A percentile compares a stretch with the other conserved stretches of the same genome.
phyloP scores from a whole-genome alignment of 2,113 vertebrate species.

The Thunnus maccoyii region DNA sequence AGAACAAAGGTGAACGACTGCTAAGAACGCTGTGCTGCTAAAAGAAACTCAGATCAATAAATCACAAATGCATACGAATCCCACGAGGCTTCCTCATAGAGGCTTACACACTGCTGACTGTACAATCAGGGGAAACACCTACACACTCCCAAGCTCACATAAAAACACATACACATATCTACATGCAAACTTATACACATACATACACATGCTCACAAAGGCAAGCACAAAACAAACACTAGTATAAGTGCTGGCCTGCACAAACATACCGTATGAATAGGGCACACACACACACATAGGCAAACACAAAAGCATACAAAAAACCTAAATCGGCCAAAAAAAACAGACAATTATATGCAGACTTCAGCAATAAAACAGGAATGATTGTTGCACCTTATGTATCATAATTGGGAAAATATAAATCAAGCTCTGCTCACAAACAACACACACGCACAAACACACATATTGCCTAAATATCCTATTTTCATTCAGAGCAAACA shows the following conservation, averaged over 20 bases:
- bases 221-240: slow-evolving; percentile 32
- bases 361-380: slow-evolving; percentile 77
- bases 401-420: slow-evolving; percentile 73
- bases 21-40: slow-evolving; percentile 66
- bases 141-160: slow-evolving; percentile 5
- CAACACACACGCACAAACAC: slow-evolving; percentile 21
- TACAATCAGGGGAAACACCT: slow-evolving; percentile 59
- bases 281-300: slow-evolving; percentile 10
- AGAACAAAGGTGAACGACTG: slow-evolving; percentile 75
- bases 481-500: slow-evolving; percentile 69
- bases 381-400: slow-evolving; percentile 79
- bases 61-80: slow-evolving; percentile 79
- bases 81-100: slow-evolving; percentile 68
- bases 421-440: slow-evolving; percentile 61
- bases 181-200: slow-evolving; percentile 33
- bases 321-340: slow-evolving; percentile 75
- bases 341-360: slow-evolving; percentile 73
- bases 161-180: slow-evolving; percentile 37
- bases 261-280: slow-evolving; percentile 27
- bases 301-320: slow-evolving; percentile 17
- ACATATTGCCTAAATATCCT: slow-evolving; percentile 57
- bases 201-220: slow-evolving; percentile 22
- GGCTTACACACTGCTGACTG: slow-evolving; percentile 67
- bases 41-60: slow-evolving; percentile 83
- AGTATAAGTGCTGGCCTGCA: not conserved